A percentile compares a stretch with the other conserved stretches of the same genome.
Evolutionary conservation across 1,140 invertebrate genomes (phyloP).

Genomic region (Scaptomyza montana): DNA sequence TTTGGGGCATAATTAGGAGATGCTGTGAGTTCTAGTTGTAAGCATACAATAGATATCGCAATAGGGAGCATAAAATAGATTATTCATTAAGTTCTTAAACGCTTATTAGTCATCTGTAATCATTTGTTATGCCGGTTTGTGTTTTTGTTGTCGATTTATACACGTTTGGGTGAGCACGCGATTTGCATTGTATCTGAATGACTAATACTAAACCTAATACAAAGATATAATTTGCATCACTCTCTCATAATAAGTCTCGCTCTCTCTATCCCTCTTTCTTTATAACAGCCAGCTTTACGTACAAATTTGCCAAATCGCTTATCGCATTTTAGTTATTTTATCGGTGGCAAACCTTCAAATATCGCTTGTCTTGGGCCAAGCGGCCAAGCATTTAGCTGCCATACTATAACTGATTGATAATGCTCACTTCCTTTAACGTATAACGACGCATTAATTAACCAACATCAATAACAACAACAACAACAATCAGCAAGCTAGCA

Average conservation of each 20-base stretch:
- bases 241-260: constrained; percentile 17
- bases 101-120: constrained; percentile 32
- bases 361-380: background rate
- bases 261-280: background rate
- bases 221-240: constrained; percentile 2
- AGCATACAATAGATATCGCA: background rate
- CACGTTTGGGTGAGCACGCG: constrained; percentile 21
- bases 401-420: constrained; percentile 54
- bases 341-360: constrained; percentile 5
- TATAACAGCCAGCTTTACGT: background rate
- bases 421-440: constrained; percentile 60
- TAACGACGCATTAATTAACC: constrained; percentile 28
- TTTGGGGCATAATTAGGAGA: background rate
- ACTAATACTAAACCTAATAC: constrained; percentile 46
- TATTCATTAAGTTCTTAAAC: background rate
- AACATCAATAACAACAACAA: constrained; percentile 3
- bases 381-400: background rate
- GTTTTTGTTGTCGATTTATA: constrained; percentile 5
- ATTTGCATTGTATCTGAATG: constrained; percentile 36
- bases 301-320: background rate
- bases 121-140: constrained; percentile 16
- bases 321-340: constrained; percentile 19
- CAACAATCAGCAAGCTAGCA: constrained; percentile 9
- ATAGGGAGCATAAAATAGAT: background rate
- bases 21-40: background rate